Conservation (phyloP, 2,888 invertebrate genomes). For the Xestobium rufovillosum region DNA sequence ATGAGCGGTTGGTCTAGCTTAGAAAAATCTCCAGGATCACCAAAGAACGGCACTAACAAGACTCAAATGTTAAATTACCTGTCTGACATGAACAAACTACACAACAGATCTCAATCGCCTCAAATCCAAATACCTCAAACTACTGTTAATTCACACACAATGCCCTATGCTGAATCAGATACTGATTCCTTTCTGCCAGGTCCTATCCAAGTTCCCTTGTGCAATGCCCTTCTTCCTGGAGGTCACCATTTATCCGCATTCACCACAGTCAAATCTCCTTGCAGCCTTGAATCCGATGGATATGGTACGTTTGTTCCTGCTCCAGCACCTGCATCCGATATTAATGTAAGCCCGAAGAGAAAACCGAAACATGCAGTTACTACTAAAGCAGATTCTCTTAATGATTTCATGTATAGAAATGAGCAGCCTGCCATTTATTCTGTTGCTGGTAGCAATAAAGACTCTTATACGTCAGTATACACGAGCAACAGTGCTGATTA, state of each 20-base stretch:
- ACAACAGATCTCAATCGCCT: constrained; percentile 21
- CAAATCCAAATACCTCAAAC: constrained; percentile 19
- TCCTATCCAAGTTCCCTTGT: constrained; percentile 27
- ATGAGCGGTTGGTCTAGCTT: constrained; percentile 82
- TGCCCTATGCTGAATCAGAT: constrained; percentile 51
- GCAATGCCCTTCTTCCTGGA: constrained; percentile 38
- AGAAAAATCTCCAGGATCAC: constrained; percentile 78
- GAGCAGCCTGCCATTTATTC: constrained; percentile 66
- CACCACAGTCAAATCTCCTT: constrained; percentile 48
- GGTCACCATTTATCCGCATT: constrained; percentile 50
- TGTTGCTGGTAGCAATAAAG: constrained; percentile 63
- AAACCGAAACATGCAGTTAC: constrained; percentile 39
- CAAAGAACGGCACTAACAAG: constrained; percentile 47
- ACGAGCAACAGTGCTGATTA: constrained; percentile 59
- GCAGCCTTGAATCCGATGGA: constrained; percentile 44
- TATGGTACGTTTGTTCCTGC: constrained; percentile 49
- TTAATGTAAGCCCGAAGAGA: constrained; percentile 47
- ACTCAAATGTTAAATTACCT: constrained; percentile 28
- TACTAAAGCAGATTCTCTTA: constrained; percentile 33
- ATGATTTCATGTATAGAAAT: constrained; percentile 44
- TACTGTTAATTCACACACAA: constrained; percentile 34
- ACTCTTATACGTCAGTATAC: constrained; percentile 66
- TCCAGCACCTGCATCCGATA: constrained; percentile 46
- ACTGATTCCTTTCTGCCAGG: constrained; percentile 45
- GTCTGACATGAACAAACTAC: constrained; percentile 7